A percentile compares a stretch with the other conserved stretches of the same genome.
phyloP scores from a whole-genome alignment of 2,113 vertebrate genomes.

The Ailurus styani region DNA sequence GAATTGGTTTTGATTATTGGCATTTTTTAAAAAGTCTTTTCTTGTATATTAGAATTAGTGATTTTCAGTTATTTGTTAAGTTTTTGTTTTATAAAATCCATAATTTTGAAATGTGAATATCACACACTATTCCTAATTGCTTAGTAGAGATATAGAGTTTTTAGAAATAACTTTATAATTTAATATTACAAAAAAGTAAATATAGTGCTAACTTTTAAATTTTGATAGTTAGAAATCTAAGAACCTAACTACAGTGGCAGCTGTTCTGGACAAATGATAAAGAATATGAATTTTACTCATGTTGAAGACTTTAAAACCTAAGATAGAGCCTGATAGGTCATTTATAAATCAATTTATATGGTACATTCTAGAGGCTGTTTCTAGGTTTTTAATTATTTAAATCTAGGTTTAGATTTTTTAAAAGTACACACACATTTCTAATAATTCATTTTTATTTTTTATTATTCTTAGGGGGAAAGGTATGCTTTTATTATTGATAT shows the following conservation, averaged over 20 bases:
- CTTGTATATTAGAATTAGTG: not conserved
- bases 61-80: not conserved
- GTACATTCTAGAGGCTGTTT: not conserved
- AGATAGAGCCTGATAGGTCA: not conserved
- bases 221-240: not conserved
- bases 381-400: slow-evolving; percentile 35
- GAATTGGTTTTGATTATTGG: not conserved
- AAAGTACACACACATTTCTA: not conserved
- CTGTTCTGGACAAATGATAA: not conserved
- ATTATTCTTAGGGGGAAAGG: not conserved
- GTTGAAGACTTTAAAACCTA: not conserved
- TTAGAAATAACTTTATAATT: not conserved
- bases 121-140: not conserved
- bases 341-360: slow-evolving; percentile 6
- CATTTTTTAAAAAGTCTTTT: not conserved
- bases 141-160: not conserved
- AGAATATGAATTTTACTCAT: not conserved
- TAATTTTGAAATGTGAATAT: slow-evolving; percentile 18
- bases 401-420: not conserved
- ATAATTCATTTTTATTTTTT: not conserved
- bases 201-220: not conserved
- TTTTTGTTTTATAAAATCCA: not conserved
- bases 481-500: slow-evolving; percentile 22
- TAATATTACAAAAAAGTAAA: not conserved
- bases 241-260: not conserved